Conservation (phyloP, 2,797 vertebrate species). For the Poecile montanus region DNA sequence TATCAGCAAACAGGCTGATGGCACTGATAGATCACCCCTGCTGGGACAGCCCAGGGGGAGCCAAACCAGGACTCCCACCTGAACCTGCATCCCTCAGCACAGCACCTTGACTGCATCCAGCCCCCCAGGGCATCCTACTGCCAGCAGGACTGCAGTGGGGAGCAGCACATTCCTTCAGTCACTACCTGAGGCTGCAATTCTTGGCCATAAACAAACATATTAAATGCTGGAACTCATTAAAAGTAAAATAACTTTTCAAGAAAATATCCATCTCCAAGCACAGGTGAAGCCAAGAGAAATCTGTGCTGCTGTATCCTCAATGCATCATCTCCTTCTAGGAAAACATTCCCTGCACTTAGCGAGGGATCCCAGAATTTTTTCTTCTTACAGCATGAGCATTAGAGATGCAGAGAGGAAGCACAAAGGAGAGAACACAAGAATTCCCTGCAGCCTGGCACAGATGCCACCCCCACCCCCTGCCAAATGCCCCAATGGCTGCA, state of each 20-base stretch:
- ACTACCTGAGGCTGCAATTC: neutral
- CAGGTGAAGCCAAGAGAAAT: neutral
- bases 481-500: fast-evolving
- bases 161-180: neutral
- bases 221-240: neutral
- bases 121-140: fast-evolving
- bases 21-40: fast-evolving
- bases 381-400: neutral
- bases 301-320: fast-evolving
- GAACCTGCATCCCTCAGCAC: neutral
- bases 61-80: neutral
- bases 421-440: neutral
- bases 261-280: neutral
- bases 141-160: neutral
- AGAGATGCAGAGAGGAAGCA: neutral
- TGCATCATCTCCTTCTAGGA: neutral
- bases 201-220: neutral
- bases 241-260: fast-evolving
- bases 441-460: neutral
- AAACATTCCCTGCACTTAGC: neutral
- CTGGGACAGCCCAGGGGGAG: neutral
- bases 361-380: neutral
- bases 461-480: fast-evolving
- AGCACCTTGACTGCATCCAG: neutral
- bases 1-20: neutral